Percentiles rank a stretch among this genome's conserved stretches.
Conservation (phyloP, 2,888 invertebrate genomes). For the Rhingia campestris region DNA sequence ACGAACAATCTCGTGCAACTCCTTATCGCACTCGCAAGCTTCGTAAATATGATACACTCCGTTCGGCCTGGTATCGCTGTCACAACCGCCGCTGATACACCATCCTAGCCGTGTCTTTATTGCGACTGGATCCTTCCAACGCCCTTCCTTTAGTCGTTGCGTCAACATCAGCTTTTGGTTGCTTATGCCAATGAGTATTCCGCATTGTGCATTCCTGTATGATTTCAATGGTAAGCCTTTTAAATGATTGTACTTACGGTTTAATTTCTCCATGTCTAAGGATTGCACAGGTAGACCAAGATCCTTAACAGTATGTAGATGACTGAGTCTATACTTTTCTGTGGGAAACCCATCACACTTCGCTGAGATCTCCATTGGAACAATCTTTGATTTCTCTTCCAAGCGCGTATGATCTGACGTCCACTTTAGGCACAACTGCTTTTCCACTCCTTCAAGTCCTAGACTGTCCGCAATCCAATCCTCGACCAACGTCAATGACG, state of each 20-base stretch:
- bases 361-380: conserved; percentile 34
- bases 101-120: no score
- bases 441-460: conserved; percentile 5
- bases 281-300: conserved; percentile 55
- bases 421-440: conserved; percentile 40
- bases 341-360: neutral
- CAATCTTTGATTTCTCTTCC: conserved; percentile 37
- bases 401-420: conserved; percentile 11
- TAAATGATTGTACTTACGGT: conserved; percentile 44
- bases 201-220: conserved; percentile 32
- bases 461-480: conserved; percentile 11
- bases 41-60: no score
- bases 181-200: conserved; percentile 58
- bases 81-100: no score
- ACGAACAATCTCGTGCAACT: no score
- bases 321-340: neutral
- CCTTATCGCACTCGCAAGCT: no score
- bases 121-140: no score
- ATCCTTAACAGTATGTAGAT: conserved; percentile 33
- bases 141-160: no score
- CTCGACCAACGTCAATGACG: conserved; percentile 10
- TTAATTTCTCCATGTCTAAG: conserved; percentile 19
- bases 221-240: conserved; percentile 46
- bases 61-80: no score
- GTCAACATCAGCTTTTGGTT: conserved; percentile 33